Evolutionary conservation across 2,888 invertebrate species (phyloP), one percentile per base, ranked within the genome.

Genomic region (Watsonalla binaria): DNA sequence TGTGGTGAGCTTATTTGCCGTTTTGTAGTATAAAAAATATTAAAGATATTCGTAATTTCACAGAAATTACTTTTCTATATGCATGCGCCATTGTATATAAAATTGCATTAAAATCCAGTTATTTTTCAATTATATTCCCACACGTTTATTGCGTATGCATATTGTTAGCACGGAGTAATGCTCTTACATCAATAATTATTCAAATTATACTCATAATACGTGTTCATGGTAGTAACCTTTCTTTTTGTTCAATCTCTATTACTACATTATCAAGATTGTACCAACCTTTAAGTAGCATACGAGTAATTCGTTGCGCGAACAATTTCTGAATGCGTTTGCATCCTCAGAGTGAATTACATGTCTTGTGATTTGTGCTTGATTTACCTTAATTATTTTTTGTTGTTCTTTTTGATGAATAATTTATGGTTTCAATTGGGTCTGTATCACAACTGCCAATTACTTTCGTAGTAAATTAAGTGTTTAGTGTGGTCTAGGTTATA

Each of bases 131-230:
- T 72, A 63, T 74, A 72, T 82, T 86, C 85, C 70, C 84, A 84
- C 82, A 76, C 65, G 52, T 64, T 15, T 79, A 76, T 80, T 82
- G 74, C 73, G 74, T 83, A 84, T 84, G 81, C 81, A 80, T 68
- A 69, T 72, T 75, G 72, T 77, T 65, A 68, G 14, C 49, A 72
- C 71, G 67, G 67, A 58, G 55, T 55, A 63, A 63, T 70, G 65
- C 63, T 68, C 68, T 72, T 78, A 74, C 75, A 74, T 71, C 70
- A 72, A 74, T 81, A 74, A 82, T 84, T 84, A 84, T 83, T 83
- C 72, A 79, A 83, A 86, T 82, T 68, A 58, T 66, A 64, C 66
- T 69, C 70, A 71, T 78, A 77, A 78, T 73, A 65, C 58, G 62
- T 62, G 64, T 71, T 70, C 68, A 71, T 68, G 68, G 66, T 63